Evolutionary conservation across 2,113 vertebrate genomes (phyloP).

Genomic region (Azemiops feae): DNA sequence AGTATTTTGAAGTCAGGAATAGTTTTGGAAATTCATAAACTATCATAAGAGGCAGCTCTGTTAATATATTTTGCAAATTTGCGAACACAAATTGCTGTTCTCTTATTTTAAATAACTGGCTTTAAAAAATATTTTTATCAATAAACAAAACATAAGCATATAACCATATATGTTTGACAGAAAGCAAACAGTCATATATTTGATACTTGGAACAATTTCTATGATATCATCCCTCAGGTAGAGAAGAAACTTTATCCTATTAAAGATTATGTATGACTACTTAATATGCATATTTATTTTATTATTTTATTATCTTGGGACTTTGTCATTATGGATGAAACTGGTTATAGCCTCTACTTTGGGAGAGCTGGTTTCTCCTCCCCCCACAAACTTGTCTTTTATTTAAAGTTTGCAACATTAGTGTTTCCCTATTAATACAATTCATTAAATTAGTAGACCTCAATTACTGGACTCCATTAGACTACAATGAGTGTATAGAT

Average conservation of each 20-base stretch:
- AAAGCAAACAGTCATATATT: background rate
- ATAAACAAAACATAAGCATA: background rate
- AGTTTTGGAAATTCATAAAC: slow-evolving; percentile 9
- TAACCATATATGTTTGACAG: background rate
- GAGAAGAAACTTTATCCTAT: background rate
- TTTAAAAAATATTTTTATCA: background rate
- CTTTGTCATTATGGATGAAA: background rate
- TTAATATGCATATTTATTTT: background rate
- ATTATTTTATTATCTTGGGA: background rate
- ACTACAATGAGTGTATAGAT: background rate
- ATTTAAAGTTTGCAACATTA: background rate
- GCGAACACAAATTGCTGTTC: background rate
- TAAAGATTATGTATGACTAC: background rate
- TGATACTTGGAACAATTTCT: background rate
- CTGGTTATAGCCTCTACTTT: background rate
- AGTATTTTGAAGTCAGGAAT: background rate
- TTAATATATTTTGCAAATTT: background rate
- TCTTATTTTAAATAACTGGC: background rate
- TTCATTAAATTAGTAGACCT: background rate
- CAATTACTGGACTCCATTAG: background rate
- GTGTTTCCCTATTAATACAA: background rate
- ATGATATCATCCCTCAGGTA: background rate
- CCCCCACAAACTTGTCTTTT: background rate
- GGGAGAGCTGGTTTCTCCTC: background rate
- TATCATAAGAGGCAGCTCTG: background rate